Conservation (phyloP, 2,888 invertebrate genomes). For the Eupithecia vulgata region DNA sequence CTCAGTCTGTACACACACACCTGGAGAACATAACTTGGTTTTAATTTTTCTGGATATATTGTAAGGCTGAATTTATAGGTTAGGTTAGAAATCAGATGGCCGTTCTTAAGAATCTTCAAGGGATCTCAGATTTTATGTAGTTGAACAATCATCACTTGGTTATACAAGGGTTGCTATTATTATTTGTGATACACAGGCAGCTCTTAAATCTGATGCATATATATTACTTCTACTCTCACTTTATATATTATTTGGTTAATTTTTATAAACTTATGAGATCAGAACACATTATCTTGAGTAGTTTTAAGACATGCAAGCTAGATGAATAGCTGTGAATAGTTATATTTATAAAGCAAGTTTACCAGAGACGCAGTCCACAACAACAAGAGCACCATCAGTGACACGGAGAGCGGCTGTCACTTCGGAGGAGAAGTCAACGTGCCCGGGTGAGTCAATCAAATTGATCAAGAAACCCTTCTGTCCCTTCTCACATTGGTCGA, state of each 20-base stretch:
- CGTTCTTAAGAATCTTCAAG: slow-evolving; percentile 35
- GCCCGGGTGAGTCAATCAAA: slow-evolving; percentile 99
- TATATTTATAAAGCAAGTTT: slow-evolving; percentile 53
- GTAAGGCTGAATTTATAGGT: neutral
- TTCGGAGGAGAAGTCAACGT: slow-evolving; percentile 99
- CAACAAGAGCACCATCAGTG: slow-evolving; percentile 99
- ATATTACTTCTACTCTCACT: too few relatives aligned
- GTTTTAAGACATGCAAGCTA: too few relatives aligned
- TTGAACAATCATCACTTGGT: slow-evolving; percentile 35
- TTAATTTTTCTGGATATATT: neutral
- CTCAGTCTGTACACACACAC: slow-evolving; percentile 99
- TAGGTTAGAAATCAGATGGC: slow-evolving; percentile 25
- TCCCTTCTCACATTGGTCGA: slow-evolving; percentile 95
- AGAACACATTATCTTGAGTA: too few relatives aligned
- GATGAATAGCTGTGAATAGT: too few relatives aligned
- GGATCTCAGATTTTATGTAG: slow-evolving; percentile 33
- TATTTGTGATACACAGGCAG: neutral
- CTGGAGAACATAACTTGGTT: slow-evolving; percentile 76
- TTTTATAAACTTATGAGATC: neutral
- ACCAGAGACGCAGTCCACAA: slow-evolving; percentile 99
- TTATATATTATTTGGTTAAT: neutral
- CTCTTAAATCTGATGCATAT: neutral
- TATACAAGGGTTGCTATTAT: neutral
- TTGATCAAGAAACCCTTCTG: slow-evolving; percentile 99
- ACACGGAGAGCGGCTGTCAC: slow-evolving; percentile 99